Percentiles rank a stretch among this genome's conserved stretches.
Evolutionary conservation across 2,113 vertebrate species (phyloP).

Genomic region (Callocephalon fimbriatum): DNA sequence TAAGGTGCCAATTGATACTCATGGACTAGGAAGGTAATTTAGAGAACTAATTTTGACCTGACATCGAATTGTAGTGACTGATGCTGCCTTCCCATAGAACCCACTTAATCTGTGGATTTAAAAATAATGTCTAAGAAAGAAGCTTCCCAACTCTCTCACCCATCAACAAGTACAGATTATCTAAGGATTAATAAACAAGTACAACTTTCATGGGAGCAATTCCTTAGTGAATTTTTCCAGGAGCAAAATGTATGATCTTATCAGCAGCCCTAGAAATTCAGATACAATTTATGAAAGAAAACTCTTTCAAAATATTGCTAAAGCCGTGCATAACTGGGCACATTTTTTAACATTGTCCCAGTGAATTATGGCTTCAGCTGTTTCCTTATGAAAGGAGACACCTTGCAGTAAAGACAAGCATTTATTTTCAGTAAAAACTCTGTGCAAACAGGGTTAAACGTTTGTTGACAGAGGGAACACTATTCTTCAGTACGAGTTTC

Average conservation of each 20-base stretch:
- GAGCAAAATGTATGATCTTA: neutral
- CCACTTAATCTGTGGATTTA: neutral
- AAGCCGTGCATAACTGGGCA: neutral
- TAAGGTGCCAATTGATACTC: neutral
- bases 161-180: neutral
- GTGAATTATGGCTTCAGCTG: neutral
- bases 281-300: neutral
- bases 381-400: neutral
- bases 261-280: neutral
- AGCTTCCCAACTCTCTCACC: neutral
- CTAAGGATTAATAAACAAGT: neutral
- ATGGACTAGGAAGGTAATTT: neutral
- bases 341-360: neutral
- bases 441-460: neutral
- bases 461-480: neutral
- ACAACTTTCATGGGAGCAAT: neutral
- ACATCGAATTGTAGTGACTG: neutral
- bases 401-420: neutral
- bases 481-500: neutral
- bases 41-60: slow-evolving; percentile 25
- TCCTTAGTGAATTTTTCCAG: neutral
- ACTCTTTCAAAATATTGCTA: neutral
- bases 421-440: neutral
- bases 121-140: neutral
- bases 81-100: neutral